A percentile compares a stretch with the other conserved stretches of the same genome.
These are phyloP conservation scores for Psittacula derbiana DNA, from an alignment of 2,797 vertebrate genomes.

Conservation along the genomic window DNA sequence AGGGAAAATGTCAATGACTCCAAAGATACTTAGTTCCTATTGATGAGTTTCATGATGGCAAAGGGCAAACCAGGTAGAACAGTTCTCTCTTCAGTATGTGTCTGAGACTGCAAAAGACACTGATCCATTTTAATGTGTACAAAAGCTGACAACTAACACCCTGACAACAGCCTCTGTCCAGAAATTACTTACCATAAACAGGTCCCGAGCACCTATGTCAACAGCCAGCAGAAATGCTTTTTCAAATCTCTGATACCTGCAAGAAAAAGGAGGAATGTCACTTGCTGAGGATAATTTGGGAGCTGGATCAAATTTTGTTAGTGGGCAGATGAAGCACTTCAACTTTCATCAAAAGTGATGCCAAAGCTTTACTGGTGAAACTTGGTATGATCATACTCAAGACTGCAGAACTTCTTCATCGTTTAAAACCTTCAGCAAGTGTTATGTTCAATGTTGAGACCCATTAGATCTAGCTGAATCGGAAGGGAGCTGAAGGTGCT, in stretches of 20 bases:
- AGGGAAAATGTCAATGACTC: constrained; percentile 57
- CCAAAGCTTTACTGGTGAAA: background rate
- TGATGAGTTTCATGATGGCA: constrained; percentile 45
- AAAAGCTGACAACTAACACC: constrained; percentile 59
- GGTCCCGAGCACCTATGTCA: constrained; percentile 89
- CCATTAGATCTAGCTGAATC: background rate
- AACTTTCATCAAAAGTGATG: background rate
- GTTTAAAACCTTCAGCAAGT: background rate
- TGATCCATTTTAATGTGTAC: constrained; percentile 47
- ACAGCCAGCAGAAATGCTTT: constrained; percentile 96
- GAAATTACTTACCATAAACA: constrained; percentile 85
- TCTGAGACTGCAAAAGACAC: constrained; percentile 34
- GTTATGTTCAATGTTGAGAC: background rate
- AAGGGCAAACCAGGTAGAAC: constrained; percentile 42
- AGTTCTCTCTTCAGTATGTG: background rate
- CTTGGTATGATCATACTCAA: fast-evolving
- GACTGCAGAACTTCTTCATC: background rate
- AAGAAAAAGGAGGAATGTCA: background rate
- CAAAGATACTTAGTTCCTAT: constrained; percentile 23
- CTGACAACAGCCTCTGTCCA: constrained; percentile 28
- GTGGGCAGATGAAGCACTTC: background rate
- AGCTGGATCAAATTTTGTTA: background rate
- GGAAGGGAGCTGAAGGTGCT: background rate
- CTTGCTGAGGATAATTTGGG: background rate
- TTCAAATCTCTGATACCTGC: constrained; percentile 90